Evolutionary conservation across 2,888 invertebrate genomes (phyloP).

Genomic region (Amphipyra tragopoginis): DNA sequence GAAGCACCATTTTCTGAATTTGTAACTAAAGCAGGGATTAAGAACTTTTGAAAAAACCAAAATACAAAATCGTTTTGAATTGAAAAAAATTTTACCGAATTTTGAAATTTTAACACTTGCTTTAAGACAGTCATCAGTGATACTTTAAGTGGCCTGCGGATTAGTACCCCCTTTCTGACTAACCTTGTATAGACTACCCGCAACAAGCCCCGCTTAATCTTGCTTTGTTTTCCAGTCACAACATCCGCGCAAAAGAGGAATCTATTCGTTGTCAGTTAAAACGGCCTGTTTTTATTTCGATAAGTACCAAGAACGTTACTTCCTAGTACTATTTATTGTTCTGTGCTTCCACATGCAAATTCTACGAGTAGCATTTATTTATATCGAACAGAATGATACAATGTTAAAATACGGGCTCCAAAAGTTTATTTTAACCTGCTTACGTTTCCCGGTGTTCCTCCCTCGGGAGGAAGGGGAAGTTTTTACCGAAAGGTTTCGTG

Average conservation of each 20-base stretch:
- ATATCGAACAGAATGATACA: constrained; percentile 38
- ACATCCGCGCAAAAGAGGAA: not conserved
- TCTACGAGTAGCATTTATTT: constrained; percentile 26
- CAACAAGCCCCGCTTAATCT: too few species aligned
- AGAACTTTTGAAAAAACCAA: too few species aligned
- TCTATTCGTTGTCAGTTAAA: not conserved
- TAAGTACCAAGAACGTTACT: constrained; percentile 8
- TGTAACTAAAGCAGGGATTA: too few species aligned
- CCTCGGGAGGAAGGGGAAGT: constrained; percentile 67
- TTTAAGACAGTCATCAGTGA: too few species aligned
- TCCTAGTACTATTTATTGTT: not conserved
- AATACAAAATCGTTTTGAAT: too few species aligned
- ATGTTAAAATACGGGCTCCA: constrained; percentile 64
- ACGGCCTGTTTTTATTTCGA: not conserved
- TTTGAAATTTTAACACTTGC: too few species aligned
- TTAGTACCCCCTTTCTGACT: too few species aligned
- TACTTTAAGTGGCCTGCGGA: too few species aligned
- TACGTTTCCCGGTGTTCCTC: constrained; percentile 64
- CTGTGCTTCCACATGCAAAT: constrained; percentile 10
- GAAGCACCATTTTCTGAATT: too few species aligned
- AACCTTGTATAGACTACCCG: too few species aligned
- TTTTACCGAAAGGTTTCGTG: constrained; percentile 69
- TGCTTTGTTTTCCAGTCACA: too few species aligned
- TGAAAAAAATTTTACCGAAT: too few species aligned
- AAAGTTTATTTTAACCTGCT: constrained; percentile 76